Evolutionary conservation across 2,113 vertebrate species (phyloP), one percentile per base, ranked within the genome.

Genomic region (Noctilio leporinus): DNA sequence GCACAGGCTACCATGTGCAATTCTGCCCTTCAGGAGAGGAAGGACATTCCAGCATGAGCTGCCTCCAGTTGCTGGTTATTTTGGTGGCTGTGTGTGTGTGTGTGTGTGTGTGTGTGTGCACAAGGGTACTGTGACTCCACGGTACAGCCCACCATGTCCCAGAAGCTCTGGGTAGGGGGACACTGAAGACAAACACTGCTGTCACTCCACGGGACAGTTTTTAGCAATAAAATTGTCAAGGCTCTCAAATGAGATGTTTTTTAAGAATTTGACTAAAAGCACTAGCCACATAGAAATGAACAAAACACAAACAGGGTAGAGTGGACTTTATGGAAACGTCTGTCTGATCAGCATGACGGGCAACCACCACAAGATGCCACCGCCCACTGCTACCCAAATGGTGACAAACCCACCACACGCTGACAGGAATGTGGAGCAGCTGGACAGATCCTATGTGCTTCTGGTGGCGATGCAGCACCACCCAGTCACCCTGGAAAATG

Each of bases 191-290:
- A 62, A 93, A 86, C 40, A 28, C 38, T 49, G 24, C 62, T 40
- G 7, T 94, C 43, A 81, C 69, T 90, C 49, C 81, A 85, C n/a
- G 92, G 55, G 28, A 93, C 28, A 10, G 16, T 67, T 82, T 84
- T 78, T 49, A 86, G 77, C 57, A 86, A 93, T 94, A 77, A 95
- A 94, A 81, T 67, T 20, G 65, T 90, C 11, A 22, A n/a, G 38
- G 57, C 1, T 86, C 19, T 76, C 40, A 67, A 57, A 57, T 78
- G 33, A 15, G 35, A 40, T 53, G 3, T 78, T 51, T n/a, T n/a
- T 57, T 76, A 35, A 85, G 59, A 81, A 76, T 67, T 76, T 83
- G 35, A 49, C 51, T 49, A 15, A 80, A 91, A 43, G 38, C n/a
- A 20, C 3, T 26, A 47, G 33, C 30, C 15, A 26, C 6, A 9